These are phyloP conservation scores for Symphodus melops DNA, from an alignment of 2,113 vertebrate species.

Conservation along the genomic window DNA sequence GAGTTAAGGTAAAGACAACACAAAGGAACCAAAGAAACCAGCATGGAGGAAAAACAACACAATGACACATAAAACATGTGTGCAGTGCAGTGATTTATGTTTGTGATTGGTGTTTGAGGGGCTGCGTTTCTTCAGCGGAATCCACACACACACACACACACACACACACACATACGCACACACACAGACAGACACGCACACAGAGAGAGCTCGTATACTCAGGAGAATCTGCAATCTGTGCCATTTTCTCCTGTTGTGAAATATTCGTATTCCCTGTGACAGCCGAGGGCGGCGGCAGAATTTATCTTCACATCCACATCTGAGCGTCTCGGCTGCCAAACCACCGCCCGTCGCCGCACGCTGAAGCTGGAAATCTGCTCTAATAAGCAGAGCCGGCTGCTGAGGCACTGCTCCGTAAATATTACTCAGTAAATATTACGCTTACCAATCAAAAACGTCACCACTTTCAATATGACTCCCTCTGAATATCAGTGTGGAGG, in stretches of 20 bases:
- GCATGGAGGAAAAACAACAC: background rate
- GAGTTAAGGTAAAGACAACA: constrained; percentile 38
- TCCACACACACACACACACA: constrained; percentile 12
- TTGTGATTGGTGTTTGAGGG: constrained; percentile 24
- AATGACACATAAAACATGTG: constrained; percentile 10
- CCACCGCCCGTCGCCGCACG: constrained; percentile 3
- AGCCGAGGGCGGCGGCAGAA: constrained; percentile 45
- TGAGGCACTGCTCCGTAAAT: constrained; percentile 50
- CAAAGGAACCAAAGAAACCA: constrained; percentile 29
- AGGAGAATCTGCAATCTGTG: constrained; percentile 56
- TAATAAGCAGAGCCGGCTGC: constrained; percentile 66
- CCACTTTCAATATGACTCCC: constrained; percentile 27
- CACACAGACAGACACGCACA: constrained; percentile 9
- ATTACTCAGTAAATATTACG: constrained; percentile 60
- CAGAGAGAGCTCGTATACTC: constrained; percentile 10
- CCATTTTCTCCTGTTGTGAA: constrained; percentile 60
- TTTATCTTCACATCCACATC: constrained; percentile 61
- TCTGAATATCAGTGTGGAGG: constrained; percentile 41
- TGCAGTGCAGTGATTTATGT: constrained; percentile 30
- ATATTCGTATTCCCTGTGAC: constrained; percentile 48
- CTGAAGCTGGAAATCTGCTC: constrained; percentile 48
- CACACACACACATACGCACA: background rate
- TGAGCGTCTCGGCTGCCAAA: constrained; percentile 35
- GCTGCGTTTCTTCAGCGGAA: constrained; percentile 11
- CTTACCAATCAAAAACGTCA: constrained; percentile 61